Evolutionary conservation across 1,140 invertebrate genomes (phyloP).

Genomic region (Alviniconcha marisindica): DNA sequence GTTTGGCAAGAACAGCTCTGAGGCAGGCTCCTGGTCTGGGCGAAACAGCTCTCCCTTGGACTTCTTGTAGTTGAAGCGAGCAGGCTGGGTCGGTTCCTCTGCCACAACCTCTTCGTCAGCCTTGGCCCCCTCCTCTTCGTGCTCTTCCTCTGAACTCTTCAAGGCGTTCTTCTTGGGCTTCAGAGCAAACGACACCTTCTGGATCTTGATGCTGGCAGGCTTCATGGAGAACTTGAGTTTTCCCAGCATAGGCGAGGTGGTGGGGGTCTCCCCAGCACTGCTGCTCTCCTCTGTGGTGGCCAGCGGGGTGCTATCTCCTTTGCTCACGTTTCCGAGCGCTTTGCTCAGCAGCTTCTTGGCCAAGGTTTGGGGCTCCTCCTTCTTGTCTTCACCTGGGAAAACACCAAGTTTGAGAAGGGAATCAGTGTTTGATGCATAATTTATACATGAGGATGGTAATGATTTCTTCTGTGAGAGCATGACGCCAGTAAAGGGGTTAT

Average conservation of each 20-base stretch:
- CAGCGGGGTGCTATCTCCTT: neutral
- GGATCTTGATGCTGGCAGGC: neutral
- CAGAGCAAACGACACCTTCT: slow-evolving; percentile 18
- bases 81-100: neutral
- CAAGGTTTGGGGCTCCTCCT: slow-evolving; percentile 27
- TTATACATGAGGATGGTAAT: too few relatives aligned
- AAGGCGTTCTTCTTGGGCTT: slow-evolving; percentile 28
- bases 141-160: slow-evolving; percentile 27
- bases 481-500: too few relatives aligned
- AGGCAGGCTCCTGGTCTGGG: slow-evolving; percentile 28
- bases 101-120: slow-evolving; percentile 14
- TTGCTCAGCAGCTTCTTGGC: slow-evolving; percentile 47
- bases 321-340: slow-evolving; percentile 33
- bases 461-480: too few relatives aligned
- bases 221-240: slow-evolving; percentile 36
- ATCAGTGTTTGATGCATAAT: too few relatives aligned
- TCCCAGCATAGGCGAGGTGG: neutral
- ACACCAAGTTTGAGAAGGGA: too few relatives aligned
- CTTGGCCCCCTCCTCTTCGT: slow-evolving; percentile 38
- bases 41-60: slow-evolving; percentile 42
- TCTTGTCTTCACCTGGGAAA: neutral
- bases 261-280: slow-evolving; percentile 23
- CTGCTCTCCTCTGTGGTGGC: slow-evolving; percentile 19
- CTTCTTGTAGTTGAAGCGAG: slow-evolving; percentile 31
- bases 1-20: neutral